A percentile compares a stretch with the other conserved stretches of the same genome.
phyloP scores from a whole-genome alignment of 2,888 invertebrate genomes.

The Volucella bombylans region DNA sequence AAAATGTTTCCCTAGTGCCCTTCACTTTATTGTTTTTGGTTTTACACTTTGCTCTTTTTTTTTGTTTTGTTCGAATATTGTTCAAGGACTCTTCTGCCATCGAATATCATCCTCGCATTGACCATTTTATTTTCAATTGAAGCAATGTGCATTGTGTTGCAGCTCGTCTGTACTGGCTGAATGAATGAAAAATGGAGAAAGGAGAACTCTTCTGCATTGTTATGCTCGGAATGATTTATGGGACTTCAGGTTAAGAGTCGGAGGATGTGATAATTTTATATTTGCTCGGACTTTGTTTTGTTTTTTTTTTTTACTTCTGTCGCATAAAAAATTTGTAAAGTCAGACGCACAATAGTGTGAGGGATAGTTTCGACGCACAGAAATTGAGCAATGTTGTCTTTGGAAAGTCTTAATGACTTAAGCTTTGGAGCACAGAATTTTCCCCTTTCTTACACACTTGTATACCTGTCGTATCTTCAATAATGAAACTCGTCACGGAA shows the following conservation, averaged over 20 bases:
- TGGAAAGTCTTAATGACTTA: too few species aligned
- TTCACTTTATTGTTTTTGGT: constrained; percentile 66
- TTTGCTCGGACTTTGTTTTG: constrained; percentile 37
- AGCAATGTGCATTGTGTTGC: constrained; percentile 56
- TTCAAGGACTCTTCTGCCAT: constrained; percentile 66
- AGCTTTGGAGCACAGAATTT: too few species aligned
- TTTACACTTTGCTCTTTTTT: constrained; percentile 16
- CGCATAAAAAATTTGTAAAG: background rate
- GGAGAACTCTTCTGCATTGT: constrained; percentile 62
- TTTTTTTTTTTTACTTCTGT: background rate
- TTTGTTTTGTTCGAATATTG: constrained; percentile 57
- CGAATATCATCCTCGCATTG: constrained; percentile 49
- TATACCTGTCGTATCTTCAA: too few species aligned
- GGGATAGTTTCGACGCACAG: background rate
- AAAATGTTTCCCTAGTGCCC: constrained; percentile 69
- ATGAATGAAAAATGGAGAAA: constrained; percentile 53
- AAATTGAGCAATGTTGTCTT: too few species aligned
- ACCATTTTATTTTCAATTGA: constrained; percentile 74
- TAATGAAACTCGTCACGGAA: too few species aligned
- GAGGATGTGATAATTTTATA: constrained; percentile 61
- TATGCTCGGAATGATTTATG: constrained; percentile 68
- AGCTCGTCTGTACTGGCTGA: constrained; percentile 32
- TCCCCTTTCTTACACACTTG: too few species aligned
- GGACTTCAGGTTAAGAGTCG: constrained; percentile 68
- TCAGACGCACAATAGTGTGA: background rate